A percentile compares a stretch with the other conserved stretches of the same genome.
Conservation (phyloP, 2,888 invertebrate genomes). For the Elgonia sp. region DNA sequence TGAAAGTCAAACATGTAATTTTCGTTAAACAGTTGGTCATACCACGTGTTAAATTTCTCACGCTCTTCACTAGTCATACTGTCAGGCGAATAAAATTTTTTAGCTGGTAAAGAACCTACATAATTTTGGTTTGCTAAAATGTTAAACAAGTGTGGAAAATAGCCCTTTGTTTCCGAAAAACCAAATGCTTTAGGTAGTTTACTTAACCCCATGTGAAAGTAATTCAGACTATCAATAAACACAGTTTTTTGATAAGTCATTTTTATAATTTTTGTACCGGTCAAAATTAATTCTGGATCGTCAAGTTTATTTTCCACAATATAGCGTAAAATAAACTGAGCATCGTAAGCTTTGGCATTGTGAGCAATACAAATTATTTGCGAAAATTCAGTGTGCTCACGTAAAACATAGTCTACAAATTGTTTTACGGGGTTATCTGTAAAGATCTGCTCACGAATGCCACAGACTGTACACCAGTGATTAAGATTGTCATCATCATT, state of each 20-base stretch:
- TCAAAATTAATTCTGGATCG: conserved; percentile 74
- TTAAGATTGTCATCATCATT: conserved; percentile 17
- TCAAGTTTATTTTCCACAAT: conserved; percentile 12
- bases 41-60: conserved; percentile 64
- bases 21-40: not conserved
- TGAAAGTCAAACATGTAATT: conserved; percentile 72
- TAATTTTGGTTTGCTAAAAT: conserved; percentile 72
- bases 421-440: conserved; percentile 26
- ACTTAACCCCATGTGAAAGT: too few species aligned
- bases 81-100: conserved; percentile 34
- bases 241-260: conserved; percentile 65
- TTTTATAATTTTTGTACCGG: conserved; percentile 74
- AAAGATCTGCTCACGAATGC: conserved; percentile 56
- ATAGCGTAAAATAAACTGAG: conserved; percentile 17
- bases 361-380: conserved; percentile 66
- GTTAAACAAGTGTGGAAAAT: too few species aligned
- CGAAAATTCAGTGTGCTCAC: not conserved
- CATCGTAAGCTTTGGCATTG: conserved; percentile 45
- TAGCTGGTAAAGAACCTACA: too few species aligned
- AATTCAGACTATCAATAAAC: conserved; percentile 72
- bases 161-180: too few species aligned
- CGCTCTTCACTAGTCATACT: conserved; percentile 61
- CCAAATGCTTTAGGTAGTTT: too few species aligned
- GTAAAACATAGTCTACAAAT: conserved; percentile 52
- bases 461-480: not conserved